Evolutionary conservation across 2,113 vertebrate genomes (phyloP).

Genomic region (Bufo gargarizans): DNA sequence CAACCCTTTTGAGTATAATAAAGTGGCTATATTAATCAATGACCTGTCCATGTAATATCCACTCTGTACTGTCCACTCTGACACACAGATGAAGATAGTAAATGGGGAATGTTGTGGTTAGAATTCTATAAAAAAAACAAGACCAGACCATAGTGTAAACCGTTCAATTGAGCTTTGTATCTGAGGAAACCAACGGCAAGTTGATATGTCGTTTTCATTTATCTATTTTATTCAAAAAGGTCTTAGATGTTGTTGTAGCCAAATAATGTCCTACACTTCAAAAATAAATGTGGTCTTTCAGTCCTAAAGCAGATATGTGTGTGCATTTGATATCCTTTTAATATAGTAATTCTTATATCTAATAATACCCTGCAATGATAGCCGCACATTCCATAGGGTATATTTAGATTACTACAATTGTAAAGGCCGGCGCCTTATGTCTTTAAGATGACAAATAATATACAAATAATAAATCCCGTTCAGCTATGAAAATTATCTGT

Average conservation of each 20-base stretch:
- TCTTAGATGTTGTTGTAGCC: neutral
- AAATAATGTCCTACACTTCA: neutral
- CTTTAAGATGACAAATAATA: conserved; percentile 7
- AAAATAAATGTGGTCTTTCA: neutral
- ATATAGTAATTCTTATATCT: neutral
- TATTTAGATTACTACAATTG: neutral
- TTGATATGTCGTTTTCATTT: no score
- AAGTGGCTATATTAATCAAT: no score
- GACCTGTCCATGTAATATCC: no score
- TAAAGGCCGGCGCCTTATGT: conserved; percentile 21
- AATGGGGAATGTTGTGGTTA: no score
- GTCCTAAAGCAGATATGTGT: neutral
- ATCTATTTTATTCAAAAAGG: neutral
- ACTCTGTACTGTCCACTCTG: no score
- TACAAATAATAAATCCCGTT: neutral
- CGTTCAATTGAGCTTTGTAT: no score
- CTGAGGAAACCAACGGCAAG: no score
- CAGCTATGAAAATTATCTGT: neutral
- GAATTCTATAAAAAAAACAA: no score
- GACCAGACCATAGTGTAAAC: no score
- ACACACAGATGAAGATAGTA: no score
- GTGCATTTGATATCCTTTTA: conserved; percentile 8
- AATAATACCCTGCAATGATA: conserved; percentile 18
- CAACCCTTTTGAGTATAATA: no score
- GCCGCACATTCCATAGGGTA: neutral